Evolutionary conservation across 2,888 invertebrate genomes (phyloP).

Genomic region (Aromia moschata): DNA sequence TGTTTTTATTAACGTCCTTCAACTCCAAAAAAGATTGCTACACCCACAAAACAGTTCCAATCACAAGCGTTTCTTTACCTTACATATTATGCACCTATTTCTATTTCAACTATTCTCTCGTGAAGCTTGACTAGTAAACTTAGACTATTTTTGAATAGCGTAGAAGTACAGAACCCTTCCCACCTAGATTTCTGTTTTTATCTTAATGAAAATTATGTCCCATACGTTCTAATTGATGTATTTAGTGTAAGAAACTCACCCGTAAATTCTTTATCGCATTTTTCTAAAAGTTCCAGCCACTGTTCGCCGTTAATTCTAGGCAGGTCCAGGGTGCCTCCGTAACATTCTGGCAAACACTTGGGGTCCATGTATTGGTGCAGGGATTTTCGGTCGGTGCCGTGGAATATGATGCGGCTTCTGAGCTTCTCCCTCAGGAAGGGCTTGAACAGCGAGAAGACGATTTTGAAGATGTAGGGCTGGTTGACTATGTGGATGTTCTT

Average conservation of each 20-base stretch:
- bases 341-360: constrained; percentile 75
- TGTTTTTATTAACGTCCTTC: too few relatives aligned
- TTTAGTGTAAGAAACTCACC: constrained; percentile 66
- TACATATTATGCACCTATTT: too few relatives aligned
- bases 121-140: too few relatives aligned
- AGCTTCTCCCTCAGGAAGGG: constrained; percentile 90
- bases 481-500: constrained; percentile 90
- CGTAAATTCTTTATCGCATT: constrained; percentile 78
- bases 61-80: too few relatives aligned
- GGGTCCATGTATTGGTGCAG: constrained; percentile 78
- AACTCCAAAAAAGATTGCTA: too few relatives aligned
- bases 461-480: constrained; percentile 89
- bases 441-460: constrained; percentile 88
- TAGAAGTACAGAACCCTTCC: too few relatives aligned
- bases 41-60: too few relatives aligned
- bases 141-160: too few relatives aligned
- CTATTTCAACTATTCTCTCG: too few relatives aligned
- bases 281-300: constrained; percentile 76
- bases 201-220: too few relatives aligned
- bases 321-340: constrained; percentile 77
- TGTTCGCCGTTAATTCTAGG: constrained; percentile 75
- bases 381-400: constrained; percentile 78
- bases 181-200: too few relatives aligned
- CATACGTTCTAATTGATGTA: too few relatives aligned
- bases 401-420: constrained; percentile 80